Percentiles rank a stretch among this genome's conserved stretches.
These are phyloP conservation scores for Melangyna quadrimaculata DNA, from an alignment of 2,888 invertebrate species.

Conservation along the genomic window DNA sequence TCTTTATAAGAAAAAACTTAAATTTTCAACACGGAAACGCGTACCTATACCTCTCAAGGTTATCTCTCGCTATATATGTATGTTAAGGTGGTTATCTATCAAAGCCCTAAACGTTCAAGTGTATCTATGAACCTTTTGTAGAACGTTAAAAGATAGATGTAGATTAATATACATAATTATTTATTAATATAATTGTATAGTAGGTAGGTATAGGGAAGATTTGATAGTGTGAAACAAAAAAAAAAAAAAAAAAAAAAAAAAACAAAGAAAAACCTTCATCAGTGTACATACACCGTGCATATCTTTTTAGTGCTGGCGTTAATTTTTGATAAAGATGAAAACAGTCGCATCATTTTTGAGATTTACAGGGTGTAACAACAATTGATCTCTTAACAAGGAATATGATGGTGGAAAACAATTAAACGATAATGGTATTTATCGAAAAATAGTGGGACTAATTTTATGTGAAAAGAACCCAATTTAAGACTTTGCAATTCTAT, in stretches of 20 bases:
- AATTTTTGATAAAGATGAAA: neutral
- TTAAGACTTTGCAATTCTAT: too few species aligned
- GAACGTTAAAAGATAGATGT: neutral
- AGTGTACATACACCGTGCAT: too few species aligned
- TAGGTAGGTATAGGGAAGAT: neutral
- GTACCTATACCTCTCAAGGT: conserved; percentile 40
- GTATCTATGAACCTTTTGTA: conserved; percentile 10
- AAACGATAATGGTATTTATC: too few species aligned
- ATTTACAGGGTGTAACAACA: neutral
- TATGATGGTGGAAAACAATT: too few species aligned
- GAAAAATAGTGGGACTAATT: too few species aligned
- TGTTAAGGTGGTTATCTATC: neutral
- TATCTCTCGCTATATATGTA: conserved; percentile 11
- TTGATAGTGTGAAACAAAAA: neutral
- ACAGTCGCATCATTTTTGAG: neutral
- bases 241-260: neutral
- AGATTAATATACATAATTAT: conserved; percentile 8
- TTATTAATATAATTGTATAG: too few species aligned
- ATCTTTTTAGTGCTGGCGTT: too few species aligned
- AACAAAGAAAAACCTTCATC: neutral
- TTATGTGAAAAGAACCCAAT: too few species aligned
- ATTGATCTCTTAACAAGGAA: too few species aligned
- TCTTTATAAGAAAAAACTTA: neutral
- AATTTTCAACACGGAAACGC: conserved; percentile 39
- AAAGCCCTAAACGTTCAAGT: conserved; percentile 23